Evolutionary conservation across 2,797 vertebrate genomes (phyloP), one percentile per base, ranked within the genome.

Genomic region (Danio jaintianensis): DNA sequence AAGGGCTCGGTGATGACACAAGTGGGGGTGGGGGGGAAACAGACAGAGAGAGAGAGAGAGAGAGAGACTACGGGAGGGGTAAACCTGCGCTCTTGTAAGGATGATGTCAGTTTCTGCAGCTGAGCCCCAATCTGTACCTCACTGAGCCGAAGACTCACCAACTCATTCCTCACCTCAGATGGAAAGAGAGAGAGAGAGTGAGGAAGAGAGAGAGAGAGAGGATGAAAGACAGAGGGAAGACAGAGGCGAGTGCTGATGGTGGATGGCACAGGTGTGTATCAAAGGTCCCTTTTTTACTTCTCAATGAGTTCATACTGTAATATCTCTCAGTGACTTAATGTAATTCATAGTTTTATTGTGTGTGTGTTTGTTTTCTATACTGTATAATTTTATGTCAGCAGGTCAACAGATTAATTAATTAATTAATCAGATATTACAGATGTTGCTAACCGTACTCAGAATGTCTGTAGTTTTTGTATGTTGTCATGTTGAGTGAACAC

Each of bases 71-170:
- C 89, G 90, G 92, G 91, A 91, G 92, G 92, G 92, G 91, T 93
- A 94, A 94, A 93, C 93, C 92, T 93, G 91, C 90, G 92, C 91
- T 91, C 91, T 91, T 91, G 92, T 92, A 92, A 90, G 88, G 93
- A 94, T 94, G 93, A 95, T 94, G 94, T 94, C 94, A 95, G 93
- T 93, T 92, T 94, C 93, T 93, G 93, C 93, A 93, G 93, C 93
- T 93, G 93, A 94, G 93, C 91, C 90, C 86, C 88, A 72, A 87
- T 92, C 89, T 89, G 88, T 86, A 88, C 88, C 90, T 91, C 88
- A 87, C 90, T 85, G 84, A 85, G 88, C 84, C 86, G 89, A 90
- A 89, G 89, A 91, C 88, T 88, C 86, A 84, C 85, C 89, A 87
- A 88, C 89, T 86, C 87, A 89, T 86, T 90, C 90, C 74, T 84